Conservation (phyloP, 2,113 vertebrate genomes). For the Podilymbus podiceps region DNA sequence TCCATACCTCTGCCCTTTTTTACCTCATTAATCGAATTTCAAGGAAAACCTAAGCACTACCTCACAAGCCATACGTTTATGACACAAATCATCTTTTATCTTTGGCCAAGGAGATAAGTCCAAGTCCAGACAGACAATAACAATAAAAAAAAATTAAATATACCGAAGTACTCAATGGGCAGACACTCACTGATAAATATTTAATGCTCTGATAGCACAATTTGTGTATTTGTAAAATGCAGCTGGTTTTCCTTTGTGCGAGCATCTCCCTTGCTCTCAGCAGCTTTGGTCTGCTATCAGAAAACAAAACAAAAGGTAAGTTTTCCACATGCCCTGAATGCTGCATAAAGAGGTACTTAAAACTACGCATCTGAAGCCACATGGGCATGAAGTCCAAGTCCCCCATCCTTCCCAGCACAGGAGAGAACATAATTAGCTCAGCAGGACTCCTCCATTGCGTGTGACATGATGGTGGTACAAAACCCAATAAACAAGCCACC, state of each 20-base stretch:
- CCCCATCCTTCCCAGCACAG: not conserved
- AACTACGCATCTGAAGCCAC: not conserved
- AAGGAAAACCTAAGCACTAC: not conserved
- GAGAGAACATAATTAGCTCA: not conserved
- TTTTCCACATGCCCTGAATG: not conserved
- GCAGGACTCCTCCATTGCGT: not conserved
- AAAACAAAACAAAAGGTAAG: not conserved
- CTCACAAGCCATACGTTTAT: not conserved
- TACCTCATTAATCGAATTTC: not conserved
- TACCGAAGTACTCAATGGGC: constrained; percentile 9
- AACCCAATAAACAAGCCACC: not conserved
- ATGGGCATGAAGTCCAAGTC: fast-evolving
- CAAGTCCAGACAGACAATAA: constrained; percentile 47
- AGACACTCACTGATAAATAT: constrained; percentile 54
- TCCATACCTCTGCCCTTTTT: not conserved
- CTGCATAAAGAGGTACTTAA: not conserved
- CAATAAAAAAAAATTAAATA: constrained; percentile 47
- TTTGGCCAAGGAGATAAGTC: constrained; percentile 33
- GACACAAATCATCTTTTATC: constrained; percentile 33
- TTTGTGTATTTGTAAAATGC: constrained; percentile 35
- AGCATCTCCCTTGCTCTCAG: not conserved
- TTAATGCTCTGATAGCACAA: constrained; percentile 14
- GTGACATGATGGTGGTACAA: not conserved
- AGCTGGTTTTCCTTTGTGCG: not conserved
- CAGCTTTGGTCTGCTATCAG: not conserved